These are phyloP conservation scores for Menidia menidia DNA, from an alignment of 2,797 vertebrate species.

Conservation along the genomic window DNA sequence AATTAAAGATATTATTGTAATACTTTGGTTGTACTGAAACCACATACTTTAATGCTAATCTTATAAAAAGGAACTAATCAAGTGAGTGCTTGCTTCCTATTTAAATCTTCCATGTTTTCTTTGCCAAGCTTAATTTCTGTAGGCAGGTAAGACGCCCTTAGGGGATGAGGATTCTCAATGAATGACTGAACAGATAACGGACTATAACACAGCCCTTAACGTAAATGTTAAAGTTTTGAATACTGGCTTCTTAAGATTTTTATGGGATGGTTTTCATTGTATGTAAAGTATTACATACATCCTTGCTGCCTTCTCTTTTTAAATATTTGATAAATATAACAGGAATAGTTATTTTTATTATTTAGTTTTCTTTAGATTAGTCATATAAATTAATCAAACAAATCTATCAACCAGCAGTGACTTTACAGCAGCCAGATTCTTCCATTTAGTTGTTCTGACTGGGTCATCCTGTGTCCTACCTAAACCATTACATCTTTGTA, in stretches of 20 bases:
- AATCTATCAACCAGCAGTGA: not conserved
- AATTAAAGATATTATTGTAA: not conserved
- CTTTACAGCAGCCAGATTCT: not conserved
- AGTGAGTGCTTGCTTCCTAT: constrained; percentile 14
- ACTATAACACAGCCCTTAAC: constrained; percentile 33
- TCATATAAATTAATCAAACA: too few relatives aligned
- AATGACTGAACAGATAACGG: constrained; percentile 21
- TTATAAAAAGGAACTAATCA: constrained; percentile 19
- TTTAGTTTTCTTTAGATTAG: too few relatives aligned
- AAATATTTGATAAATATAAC: not conserved
- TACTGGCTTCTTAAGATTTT: too few relatives aligned
- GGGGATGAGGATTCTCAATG: constrained; percentile 32
- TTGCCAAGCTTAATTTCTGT: constrained; percentile 46
- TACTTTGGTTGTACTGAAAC: too few relatives aligned
- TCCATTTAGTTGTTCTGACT: constrained; percentile 26
- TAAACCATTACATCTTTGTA: constrained; percentile 51
- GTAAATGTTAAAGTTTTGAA: constrained; percentile 18
- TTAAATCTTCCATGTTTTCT: constrained; percentile 44
- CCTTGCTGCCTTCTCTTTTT: constrained; percentile 9
- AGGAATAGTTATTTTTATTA: not conserved
- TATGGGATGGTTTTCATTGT: too few relatives aligned
- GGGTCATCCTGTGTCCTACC: constrained; percentile 22
- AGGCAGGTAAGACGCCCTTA: constrained; percentile 33
- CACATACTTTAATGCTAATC: constrained; percentile 15
- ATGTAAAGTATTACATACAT: not conserved